A percentile compares a stretch with the other conserved stretches of the same genome.
These are phyloP conservation scores for Sebastes melanostomus DNA, from an alignment of 2,797 vertebrate species.

Conservation along the genomic window DNA sequence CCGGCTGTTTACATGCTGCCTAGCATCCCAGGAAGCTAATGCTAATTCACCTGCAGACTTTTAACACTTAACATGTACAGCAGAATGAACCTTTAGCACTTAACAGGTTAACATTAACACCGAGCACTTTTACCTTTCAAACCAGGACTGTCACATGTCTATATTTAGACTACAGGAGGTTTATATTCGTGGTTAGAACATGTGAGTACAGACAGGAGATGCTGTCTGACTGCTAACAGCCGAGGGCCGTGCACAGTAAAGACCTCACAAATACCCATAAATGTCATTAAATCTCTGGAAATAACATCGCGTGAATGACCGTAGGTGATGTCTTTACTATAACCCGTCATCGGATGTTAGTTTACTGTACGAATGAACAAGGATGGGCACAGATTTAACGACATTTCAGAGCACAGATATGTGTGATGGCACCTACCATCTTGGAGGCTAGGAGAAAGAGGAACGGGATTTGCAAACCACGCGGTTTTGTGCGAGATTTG, in stretches of 20 bases:
- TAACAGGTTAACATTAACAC: too few species aligned
- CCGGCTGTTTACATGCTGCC: not conserved
- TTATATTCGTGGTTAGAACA: not conserved
- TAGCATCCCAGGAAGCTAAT: constrained; percentile 20
- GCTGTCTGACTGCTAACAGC: not conserved
- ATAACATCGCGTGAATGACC: not conserved
- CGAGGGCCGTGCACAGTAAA: not conserved
- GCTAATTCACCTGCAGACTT: not conserved
- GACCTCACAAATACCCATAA: too few species aligned
- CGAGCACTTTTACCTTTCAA: fast-evolving
- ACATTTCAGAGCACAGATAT: not conserved
- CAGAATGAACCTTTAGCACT: fast-evolving
- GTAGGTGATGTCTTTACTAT: fast-evolving
- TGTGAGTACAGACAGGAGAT: fast-evolving
- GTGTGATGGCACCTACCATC: constrained; percentile 79
- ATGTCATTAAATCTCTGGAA: fast-evolving
- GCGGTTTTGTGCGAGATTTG: constrained; percentile 81
- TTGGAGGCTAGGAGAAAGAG: constrained; percentile 80
- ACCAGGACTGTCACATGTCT: fast-evolving
- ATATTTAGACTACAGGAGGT: fast-evolving
- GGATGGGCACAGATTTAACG: constrained; percentile 75
- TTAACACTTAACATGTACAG: fast-evolving
- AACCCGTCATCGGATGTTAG: fast-evolving
- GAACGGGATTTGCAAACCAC: constrained; percentile 69
- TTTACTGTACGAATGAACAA: not conserved